phyloP scores from a whole-genome alignment of 2,113 vertebrate genomes.

The Embiotoca jacksoni region DNA sequence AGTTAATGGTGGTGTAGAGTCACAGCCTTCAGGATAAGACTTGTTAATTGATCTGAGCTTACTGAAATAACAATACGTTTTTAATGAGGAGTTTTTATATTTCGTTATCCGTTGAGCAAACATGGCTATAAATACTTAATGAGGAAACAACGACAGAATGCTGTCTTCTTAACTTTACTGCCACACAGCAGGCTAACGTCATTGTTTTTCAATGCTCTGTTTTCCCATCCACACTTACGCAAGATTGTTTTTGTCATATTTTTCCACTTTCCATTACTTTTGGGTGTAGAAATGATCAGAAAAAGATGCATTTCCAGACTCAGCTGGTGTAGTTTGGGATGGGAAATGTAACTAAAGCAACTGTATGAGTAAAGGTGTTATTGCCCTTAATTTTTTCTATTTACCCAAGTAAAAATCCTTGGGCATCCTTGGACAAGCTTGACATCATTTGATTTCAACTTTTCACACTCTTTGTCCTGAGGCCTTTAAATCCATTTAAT shows the following conservation, averaged over 20 bases:
- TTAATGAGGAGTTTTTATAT: constrained; percentile 19
- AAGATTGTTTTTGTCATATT: background rate
- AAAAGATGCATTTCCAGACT: background rate
- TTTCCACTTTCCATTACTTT: background rate
- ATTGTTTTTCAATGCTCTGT: constrained; percentile 20
- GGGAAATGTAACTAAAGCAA: background rate
- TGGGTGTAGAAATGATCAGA: background rate
- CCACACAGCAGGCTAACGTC: constrained; percentile 18
- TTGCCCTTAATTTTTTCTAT: background rate
- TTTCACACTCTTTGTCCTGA: constrained; percentile 56
- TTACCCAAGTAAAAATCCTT: background rate
- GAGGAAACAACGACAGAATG: constrained; percentile 29
- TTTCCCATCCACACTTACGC: background rate
- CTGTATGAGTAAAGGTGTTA: background rate
- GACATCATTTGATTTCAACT: constrained; percentile 32
- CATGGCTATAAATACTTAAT: constrained; percentile 32
- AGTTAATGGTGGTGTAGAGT: background rate
- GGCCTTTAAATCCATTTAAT: constrained; percentile 53
- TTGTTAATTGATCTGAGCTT: background rate
- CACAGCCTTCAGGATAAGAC: background rate
- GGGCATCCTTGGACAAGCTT: constrained; percentile 8
- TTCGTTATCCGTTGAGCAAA: constrained; percentile 14
- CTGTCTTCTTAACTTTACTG: constrained; percentile 18
- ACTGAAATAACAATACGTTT: background rate
- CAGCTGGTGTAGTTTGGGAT: background rate